A percentile compares a stretch with the other conserved stretches of the same genome.
phyloP scores from a whole-genome alignment of 2,113 vertebrate genomes.

The Nothoprocta perdicaria region DNA sequence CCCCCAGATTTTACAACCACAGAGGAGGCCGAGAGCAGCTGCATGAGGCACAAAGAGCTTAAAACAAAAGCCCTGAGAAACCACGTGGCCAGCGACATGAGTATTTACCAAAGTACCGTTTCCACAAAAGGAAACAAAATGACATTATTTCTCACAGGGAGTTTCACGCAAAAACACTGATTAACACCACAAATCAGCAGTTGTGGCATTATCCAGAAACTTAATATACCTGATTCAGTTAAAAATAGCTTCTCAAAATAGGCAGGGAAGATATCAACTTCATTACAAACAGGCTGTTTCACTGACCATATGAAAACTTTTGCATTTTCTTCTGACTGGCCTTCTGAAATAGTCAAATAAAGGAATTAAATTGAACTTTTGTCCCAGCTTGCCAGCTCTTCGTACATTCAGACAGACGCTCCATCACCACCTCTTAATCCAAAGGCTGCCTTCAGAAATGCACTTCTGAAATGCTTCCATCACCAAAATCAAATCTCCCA shows the following conservation, averaged over 20 bases:
- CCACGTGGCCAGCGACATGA: background rate
- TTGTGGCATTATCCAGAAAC: background rate
- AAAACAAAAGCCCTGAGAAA: constrained; percentile 41
- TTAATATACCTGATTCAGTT: background rate
- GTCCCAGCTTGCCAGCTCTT: background rate
- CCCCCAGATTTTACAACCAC: background rate
- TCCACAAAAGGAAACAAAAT: constrained; percentile 33
- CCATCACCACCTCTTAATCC: background rate
- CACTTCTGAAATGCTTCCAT: background rate
- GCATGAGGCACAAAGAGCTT: constrained; percentile 31
- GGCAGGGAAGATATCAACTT: background rate
- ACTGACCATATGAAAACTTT: background rate
- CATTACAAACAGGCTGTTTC: background rate
- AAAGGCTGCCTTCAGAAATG: background rate
- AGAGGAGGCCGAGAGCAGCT: constrained; percentile 24
- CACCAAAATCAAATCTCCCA: background rate
- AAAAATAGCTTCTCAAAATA: background rate
- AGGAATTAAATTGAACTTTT: background rate
- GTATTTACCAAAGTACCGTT: background rate
- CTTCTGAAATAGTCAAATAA: background rate
- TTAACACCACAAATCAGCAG: background rate
- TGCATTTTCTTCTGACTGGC: background rate
- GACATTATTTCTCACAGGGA: background rate
- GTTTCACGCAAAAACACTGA: background rate
- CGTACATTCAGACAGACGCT: background rate